phyloP scores from a whole-genome alignment of 1,140 invertebrate genomes.

The Trachymyrmex cornetzi region DNA sequence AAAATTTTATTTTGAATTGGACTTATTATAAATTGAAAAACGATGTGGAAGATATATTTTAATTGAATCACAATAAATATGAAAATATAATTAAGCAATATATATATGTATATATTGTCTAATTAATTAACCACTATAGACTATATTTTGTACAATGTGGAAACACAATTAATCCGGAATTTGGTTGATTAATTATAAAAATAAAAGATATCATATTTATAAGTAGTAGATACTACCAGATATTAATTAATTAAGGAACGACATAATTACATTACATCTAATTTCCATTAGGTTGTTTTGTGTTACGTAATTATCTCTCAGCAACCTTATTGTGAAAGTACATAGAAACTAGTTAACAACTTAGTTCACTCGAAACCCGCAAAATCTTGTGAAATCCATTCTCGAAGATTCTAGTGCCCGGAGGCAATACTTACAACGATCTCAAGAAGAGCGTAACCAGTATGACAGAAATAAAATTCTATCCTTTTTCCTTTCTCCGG shows the following conservation, averaged over 20 bases:
- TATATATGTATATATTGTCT: too few species aligned
- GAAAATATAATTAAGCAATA: not conserved
- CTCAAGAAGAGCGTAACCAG: not conserved
- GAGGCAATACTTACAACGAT: not conserved
- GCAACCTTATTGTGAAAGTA: constrained; percentile 4
- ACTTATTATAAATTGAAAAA: not conserved
- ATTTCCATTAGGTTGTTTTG: constrained; percentile 4
- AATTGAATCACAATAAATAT: not conserved
- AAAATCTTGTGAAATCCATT: not conserved
- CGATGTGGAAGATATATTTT: not conserved
- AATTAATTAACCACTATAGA: not conserved
- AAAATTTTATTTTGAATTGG: not conserved
- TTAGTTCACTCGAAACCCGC: not conserved
- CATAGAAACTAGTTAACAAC: constrained; percentile 24
- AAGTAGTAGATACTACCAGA: not conserved
- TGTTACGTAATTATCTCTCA: not conserved
- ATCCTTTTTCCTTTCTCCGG: too few species aligned
- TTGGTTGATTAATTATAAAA: constrained; percentile 15
- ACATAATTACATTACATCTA: not conserved
- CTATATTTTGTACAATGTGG: not conserved
- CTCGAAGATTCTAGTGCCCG: not conserved
- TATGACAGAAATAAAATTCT: not conserved
- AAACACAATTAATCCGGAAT: not conserved
- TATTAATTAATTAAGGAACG: not conserved
- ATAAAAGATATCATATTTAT: not conserved